These are phyloP conservation scores for Agriotes lineatus DNA, from an alignment of 2,888 invertebrate genomes.

Conservation along the genomic window DNA sequence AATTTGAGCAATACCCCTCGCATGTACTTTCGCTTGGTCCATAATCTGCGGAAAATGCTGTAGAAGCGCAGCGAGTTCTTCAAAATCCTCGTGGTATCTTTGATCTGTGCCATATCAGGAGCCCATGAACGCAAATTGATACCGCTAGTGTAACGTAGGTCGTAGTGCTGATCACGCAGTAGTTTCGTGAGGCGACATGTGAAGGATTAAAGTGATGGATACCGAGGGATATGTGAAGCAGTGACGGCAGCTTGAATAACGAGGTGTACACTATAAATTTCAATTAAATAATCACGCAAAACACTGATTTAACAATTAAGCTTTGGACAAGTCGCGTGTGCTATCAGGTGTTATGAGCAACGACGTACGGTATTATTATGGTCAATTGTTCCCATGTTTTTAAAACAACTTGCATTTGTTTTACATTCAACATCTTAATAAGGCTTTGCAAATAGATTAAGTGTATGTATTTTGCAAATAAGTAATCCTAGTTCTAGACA, in stretches of 20 bases:
- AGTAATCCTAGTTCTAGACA: neutral
- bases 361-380: too few species aligned
- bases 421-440: neutral
- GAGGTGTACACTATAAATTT: too few species aligned
- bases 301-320: too few species aligned
- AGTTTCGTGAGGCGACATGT: neutral
- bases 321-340: too few species aligned
- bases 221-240: too few species aligned
- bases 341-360: too few species aligned
- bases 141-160: neutral
- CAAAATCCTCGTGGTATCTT: neutral
- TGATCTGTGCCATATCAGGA: constrained; percentile 6
- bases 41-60: neutral
- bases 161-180: neutral
- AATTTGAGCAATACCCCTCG: too few species aligned
- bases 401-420: too few species aligned
- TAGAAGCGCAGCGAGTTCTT: neutral
- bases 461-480: neutral
- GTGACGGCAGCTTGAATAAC: too few species aligned
- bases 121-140: neutral
- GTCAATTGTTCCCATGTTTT: too few species aligned
- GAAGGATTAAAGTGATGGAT: neutral
- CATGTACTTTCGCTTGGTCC: constrained; percentile 10
- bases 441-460: neutral
- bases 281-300: too few species aligned